Base-by-base conservation (phyloP, 2,797 vertebrate genomes). In the Gobionotothen gibberifrons region DNA sequence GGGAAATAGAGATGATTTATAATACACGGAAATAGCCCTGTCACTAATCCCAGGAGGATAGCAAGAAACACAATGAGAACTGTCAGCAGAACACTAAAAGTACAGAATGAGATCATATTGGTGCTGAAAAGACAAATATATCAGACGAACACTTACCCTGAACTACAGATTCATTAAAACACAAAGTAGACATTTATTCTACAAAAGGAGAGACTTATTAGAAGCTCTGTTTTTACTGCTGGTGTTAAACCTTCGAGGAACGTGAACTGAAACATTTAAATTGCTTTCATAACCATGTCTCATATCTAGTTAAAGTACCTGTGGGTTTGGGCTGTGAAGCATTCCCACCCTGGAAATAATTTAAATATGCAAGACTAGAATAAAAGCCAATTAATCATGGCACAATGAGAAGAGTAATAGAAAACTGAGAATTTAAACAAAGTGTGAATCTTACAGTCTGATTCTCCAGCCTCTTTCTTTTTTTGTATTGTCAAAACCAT, bases 1-100 rank as follows among this genome's bases (percentile, higher is more conserved):
- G 19, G 59, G 72, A 81, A 76, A 87, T 76, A 52, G 80, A 81
- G 71, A 78, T 79, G 75, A 84, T 83, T 87, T 78, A 73, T 78
- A 70, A 69, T 65, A 78, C 78, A 72, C 8, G 55, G 71, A 52
- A 61, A 69, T 67, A 78, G 48, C 22, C 3, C 60, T 76, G 78
- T 73, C 64, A 67, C 76, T 76, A 74, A 83, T 87, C 69, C 77
- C 47, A 2, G 19, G 39, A 57, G 19, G 39, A 57, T 67, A 71
- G 62, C 78, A 85, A 69, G 64, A 85, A 82, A 75, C 69, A 69
- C 77, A 60, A 62, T 9, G 42, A 80, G 51, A 22, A 55, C 58
- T 69, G 78, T 83, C 69, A 57, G 55, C 67, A 71, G 53, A 65
- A 69, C 66, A 49, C 13, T 42, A 11, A 60, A 72, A 43, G 46